Percentiles rank a stretch among this genome's conserved stretches.
Conservation (phyloP, 2,113 vertebrate genomes). For the Archocentrus centrarchus region DNA sequence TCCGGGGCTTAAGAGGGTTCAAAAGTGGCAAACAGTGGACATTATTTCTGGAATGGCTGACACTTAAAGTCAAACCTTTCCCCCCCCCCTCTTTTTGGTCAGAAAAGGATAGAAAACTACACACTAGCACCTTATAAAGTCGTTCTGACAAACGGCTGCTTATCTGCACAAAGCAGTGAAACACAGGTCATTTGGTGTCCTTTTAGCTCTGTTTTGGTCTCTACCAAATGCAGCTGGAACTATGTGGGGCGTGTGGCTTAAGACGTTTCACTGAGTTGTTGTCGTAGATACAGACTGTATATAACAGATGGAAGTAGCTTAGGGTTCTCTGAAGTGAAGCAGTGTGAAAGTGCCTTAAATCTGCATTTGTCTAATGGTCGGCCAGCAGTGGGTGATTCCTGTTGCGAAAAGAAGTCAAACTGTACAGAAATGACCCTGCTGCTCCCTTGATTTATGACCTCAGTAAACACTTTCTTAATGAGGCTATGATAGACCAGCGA, state of each 20-base stretch:
- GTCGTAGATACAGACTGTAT: neutral
- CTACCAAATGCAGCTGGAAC: neutral
- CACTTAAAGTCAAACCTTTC: neutral
- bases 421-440: conserved; percentile 1
- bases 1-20: neutral
- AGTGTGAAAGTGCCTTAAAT: neutral
- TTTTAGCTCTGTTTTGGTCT: conserved; percentile 10
- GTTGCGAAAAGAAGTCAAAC: neutral
- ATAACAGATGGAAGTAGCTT: neutral
- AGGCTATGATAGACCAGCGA: neutral
- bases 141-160: neutral
- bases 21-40: neutral
- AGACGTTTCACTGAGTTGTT: neutral
- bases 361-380: neutral
- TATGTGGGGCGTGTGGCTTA: neutral
- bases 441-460: neutral
- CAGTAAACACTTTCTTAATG: neutral
- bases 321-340: neutral
- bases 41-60: neutral
- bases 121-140: neutral
- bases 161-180: neutral
- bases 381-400: neutral
- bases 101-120: neutral
- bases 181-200: neutral
- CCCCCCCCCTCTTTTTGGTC: neutral